A percentile compares a stretch with the other conserved stretches of the same genome.
Conservation (phyloP, 2,113 vertebrate genomes). For the Cyanoderma ruficeps region DNA sequence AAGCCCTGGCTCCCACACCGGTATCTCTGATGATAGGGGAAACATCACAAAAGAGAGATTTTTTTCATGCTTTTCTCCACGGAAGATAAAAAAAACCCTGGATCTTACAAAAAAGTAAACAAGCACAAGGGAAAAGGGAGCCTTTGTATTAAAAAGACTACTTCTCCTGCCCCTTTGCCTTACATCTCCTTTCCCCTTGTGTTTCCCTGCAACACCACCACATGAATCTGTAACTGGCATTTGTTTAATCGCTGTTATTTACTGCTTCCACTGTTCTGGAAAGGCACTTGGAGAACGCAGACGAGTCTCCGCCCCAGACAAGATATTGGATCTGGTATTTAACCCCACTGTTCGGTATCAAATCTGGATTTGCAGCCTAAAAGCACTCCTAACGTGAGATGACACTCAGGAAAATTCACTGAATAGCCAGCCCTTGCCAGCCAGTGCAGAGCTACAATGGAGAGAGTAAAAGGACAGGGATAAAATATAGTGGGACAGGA, state of each 20-base stretch:
- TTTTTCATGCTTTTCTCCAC: not conserved
- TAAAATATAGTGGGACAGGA: not conserved
- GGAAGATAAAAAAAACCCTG: not conserved
- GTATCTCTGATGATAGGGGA: not conserved
- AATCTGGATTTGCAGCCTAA: not conserved
- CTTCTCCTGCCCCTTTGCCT: not conserved
- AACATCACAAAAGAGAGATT: not conserved
- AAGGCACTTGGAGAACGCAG: not conserved
- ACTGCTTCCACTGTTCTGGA: not conserved
- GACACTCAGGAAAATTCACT: not conserved
- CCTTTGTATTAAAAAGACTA: not conserved
- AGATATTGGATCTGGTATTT: not conserved
- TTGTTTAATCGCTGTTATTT: not conserved
- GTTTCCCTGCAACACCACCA: not conserved
- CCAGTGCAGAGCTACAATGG: not conserved
- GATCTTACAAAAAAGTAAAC: not conserved
- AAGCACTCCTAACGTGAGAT: rapidly evolving
- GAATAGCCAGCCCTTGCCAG: not conserved
- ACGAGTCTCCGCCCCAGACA: not conserved
- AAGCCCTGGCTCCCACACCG: not conserved
- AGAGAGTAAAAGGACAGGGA: not conserved
- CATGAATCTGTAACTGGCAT: not conserved
- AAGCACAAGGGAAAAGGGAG: not conserved
- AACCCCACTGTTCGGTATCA: rapidly evolving
- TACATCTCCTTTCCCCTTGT: not conserved